Percentiles rank a stretch among this genome's conserved stretches.
These are phyloP conservation scores for Pithys albifrons DNA, from an alignment of 2,113 vertebrate genomes.

Conservation along the genomic window DNA sequence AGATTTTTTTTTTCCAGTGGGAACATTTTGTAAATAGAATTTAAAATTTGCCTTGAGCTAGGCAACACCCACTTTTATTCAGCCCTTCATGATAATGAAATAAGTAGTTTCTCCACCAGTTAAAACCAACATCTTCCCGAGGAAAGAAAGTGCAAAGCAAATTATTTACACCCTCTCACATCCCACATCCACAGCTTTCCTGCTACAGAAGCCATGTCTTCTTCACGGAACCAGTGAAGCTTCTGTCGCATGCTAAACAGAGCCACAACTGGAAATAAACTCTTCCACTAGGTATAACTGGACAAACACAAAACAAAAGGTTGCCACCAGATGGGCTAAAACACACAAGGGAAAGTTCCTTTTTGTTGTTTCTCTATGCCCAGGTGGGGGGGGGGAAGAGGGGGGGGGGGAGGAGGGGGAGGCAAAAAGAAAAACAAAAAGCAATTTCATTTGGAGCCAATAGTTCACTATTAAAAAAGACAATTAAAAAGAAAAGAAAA, in stretches of 20 bases:
- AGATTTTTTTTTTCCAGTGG: slow-evolving; percentile 59
- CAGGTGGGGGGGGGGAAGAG: no score
- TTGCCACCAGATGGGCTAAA: background rate
- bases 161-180: slow-evolving; percentile 27
- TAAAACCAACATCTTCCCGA: slow-evolving; percentile 29
- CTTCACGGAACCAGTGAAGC: background rate
- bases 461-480: background rate
- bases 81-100: slow-evolving; percentile 48
- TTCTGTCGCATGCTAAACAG: background rate
- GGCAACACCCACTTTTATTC: slow-evolving; percentile 64
- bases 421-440: no score
- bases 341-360: background rate
- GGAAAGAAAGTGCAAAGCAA: slow-evolving; percentile 2
- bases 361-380: background rate
- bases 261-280: background rate
- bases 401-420: background rate
- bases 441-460: background rate
- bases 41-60: slow-evolving; percentile 70
- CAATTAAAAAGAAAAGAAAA: background rate
- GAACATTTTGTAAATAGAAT: slow-evolving; percentile 73
- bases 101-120: slow-evolving; percentile 34
- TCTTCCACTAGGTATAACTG: background rate
- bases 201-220: background rate
- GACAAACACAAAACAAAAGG: background rate
- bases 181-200: background rate